Conservation (phyloP, 2,888 invertebrate genomes). For the Pandemis cinnamomeana region DNA sequence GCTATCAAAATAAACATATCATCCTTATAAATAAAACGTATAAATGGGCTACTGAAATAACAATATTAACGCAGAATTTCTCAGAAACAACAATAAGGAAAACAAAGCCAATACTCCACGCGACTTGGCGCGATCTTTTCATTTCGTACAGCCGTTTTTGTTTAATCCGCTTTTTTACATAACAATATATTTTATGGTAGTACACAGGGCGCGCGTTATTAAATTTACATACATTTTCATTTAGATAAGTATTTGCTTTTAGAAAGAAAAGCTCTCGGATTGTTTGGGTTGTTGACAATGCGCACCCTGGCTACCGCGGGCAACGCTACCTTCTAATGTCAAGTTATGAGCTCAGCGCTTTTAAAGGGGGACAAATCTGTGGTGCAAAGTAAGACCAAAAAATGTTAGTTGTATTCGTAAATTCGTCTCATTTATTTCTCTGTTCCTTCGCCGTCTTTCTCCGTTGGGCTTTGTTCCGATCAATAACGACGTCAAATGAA, state of each 20-base stretch:
- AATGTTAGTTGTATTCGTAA: background rate
- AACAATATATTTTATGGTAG: conserved; percentile 26
- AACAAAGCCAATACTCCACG: background rate
- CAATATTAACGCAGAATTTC: background rate
- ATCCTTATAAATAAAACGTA: background rate
- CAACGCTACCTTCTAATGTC: no score
- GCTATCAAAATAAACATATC: background rate
- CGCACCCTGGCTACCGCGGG: no score
- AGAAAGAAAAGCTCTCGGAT: background rate
- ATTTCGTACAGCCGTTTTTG: background rate
- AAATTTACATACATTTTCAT: conserved; percentile 20
- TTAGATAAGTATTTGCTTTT: background rate
- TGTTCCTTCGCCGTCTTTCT: background rate
- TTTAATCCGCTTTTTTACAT: conserved; percentile 15
- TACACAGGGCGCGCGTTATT: conserved; percentile 10
- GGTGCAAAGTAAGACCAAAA: no score
- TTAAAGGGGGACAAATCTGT: no score
- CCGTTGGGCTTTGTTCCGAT: conserved; percentile 8
- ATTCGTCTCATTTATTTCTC: conserved; percentile 4
- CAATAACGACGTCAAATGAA: conserved; percentile 15
- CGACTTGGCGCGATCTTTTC: background rate
- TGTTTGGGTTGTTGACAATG: background rate
- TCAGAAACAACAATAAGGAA: conserved; percentile 6
- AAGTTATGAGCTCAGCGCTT: background rate
- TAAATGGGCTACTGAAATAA: background rate